These are phyloP conservation scores for Channallabes apus DNA, from an alignment of 2,797 vertebrate species.

Conservation along the genomic window DNA sequence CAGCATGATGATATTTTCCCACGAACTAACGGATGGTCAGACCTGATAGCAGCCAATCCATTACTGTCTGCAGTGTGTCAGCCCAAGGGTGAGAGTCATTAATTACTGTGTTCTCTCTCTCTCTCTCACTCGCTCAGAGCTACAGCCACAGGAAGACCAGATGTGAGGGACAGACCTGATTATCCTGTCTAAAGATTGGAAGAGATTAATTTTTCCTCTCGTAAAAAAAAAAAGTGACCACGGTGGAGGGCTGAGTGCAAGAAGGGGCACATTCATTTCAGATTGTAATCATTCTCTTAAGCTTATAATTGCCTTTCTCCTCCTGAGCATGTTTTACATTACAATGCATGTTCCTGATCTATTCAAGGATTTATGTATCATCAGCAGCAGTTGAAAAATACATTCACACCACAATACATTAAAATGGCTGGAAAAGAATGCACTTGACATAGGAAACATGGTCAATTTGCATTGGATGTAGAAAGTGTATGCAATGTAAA, in stretches of 20 bases:
- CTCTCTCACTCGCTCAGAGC: conserved; percentile 44
- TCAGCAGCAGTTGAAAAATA: conserved; percentile 28
- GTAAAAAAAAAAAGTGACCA: conserved; percentile 47
- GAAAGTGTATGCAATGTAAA: neutral
- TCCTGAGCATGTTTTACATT: conserved; percentile 55
- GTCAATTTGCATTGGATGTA: neutral
- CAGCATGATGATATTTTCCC: conserved; percentile 52
- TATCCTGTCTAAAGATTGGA: conserved; percentile 56
- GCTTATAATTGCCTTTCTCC: conserved; percentile 55
- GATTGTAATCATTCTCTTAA: conserved; percentile 56
- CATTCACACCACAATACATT: conserved; percentile 17
- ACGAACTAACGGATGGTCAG: conserved; percentile 58
- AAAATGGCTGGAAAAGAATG: conserved; percentile 1
- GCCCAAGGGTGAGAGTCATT: conserved; percentile 58
- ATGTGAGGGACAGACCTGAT: conserved; percentile 58
- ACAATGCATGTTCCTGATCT: conserved; percentile 52
- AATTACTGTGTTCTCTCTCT: conserved; percentile 50
- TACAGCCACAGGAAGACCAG: conserved; percentile 49
- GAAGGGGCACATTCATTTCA: conserved; percentile 51
- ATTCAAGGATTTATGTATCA: conserved; percentile 45
- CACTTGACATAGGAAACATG: neutral
- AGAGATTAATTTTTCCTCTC: conserved; percentile 54
- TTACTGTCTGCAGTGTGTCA: conserved; percentile 56
- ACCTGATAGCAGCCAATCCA: conserved; percentile 57
- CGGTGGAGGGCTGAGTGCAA: conserved; percentile 9